Evolutionary conservation across 2,888 invertebrate species (phyloP), one percentile per base, ranked within the genome.

Genomic region (Acronicta leporina): DNA sequence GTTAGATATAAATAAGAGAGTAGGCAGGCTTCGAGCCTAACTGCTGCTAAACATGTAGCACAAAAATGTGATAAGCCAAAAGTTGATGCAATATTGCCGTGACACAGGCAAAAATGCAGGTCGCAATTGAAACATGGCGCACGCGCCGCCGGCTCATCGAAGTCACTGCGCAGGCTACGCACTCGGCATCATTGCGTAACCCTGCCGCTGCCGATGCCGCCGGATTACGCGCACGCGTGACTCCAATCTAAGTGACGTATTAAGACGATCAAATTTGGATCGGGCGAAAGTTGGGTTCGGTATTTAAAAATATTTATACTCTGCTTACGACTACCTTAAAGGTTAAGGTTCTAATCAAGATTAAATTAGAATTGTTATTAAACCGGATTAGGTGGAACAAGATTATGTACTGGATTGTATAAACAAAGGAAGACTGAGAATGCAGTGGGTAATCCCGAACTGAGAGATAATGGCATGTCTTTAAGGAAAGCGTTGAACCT

Each of bases 41-140:
- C 15, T 41, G 9, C 45, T 43, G 20, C 41, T 47, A 56, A 49
- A 49, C 42, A 56, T 63, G 50, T 25, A 53, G 42, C 46, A 13
- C 44, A 45, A 53, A 35, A 47, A 44, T 54, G 55, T 68, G 69
- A 69, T 69, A 68, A 68, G 63, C 73, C 73, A 68, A 73, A 69
- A 56, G 47, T 66, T 87, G 84, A 80, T 75, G 85, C 78, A 87
- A 87, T 63, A 20, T 83, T 71, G 74, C 83, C 83, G 78, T 86
- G 83, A 84, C 86, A 84, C 76, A 75, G 79, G 56, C 75, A 68
- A 73, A 84, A 79, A 92, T 90, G 83, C 90, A 86, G 92, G 92
- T 86, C 91, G 75, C 81, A 81, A 91, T 92, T 90, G 81, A 80
- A 79, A 91, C 79, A 71, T 81, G 60, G 71, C 74, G 74, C 85